These are phyloP conservation scores for Ruditapes philippinarum DNA, from an alignment of 1,140 invertebrate species.

Conservation along the genomic window DNA sequence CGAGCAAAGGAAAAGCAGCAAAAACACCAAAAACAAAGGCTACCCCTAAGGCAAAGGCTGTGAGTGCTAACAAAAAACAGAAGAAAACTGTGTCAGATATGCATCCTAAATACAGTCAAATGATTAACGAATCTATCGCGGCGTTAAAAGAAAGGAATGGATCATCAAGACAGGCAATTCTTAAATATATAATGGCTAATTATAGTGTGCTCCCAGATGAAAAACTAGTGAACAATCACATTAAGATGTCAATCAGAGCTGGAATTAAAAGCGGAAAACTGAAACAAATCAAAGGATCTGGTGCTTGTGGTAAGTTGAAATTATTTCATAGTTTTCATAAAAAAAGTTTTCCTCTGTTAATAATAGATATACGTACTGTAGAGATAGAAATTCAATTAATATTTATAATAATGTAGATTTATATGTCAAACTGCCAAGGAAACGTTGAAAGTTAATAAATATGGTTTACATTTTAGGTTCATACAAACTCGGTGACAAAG, in stretches of 20 bases:
- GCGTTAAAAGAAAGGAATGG: slow-evolving; percentile 78
- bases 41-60: slow-evolving; percentile 69
- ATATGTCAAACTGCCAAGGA: too few relatives aligned
- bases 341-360: too few relatives aligned
- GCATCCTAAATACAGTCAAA: slow-evolving; percentile 77
- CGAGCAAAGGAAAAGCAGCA: neutral
- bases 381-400: too few relatives aligned
- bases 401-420: too few relatives aligned
- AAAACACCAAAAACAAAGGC: slow-evolving; percentile 25
- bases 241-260: slow-evolving; percentile 81
- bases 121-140: slow-evolving; percentile 74
- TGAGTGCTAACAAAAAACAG: slow-evolving; percentile 50
- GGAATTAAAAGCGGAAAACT: slow-evolving; percentile 81
- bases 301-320: slow-evolving; percentile 83
- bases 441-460: too few relatives aligned
- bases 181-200: slow-evolving; percentile 85
- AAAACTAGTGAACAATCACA: slow-evolving; percentile 78
- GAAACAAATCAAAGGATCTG: slow-evolving; percentile 83
- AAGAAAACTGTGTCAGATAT: slow-evolving; percentile 48
- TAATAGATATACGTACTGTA: too few relatives aligned
- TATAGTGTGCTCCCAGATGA: slow-evolving; percentile 83
- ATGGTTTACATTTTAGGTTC: neutral
- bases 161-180: slow-evolving; percentile 84
- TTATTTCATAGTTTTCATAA: too few relatives aligned
- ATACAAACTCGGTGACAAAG: slow-evolving; percentile 17